phyloP scores from a whole-genome alignment of 2,113 vertebrate species.

The Rafetus swinhoei region DNA sequence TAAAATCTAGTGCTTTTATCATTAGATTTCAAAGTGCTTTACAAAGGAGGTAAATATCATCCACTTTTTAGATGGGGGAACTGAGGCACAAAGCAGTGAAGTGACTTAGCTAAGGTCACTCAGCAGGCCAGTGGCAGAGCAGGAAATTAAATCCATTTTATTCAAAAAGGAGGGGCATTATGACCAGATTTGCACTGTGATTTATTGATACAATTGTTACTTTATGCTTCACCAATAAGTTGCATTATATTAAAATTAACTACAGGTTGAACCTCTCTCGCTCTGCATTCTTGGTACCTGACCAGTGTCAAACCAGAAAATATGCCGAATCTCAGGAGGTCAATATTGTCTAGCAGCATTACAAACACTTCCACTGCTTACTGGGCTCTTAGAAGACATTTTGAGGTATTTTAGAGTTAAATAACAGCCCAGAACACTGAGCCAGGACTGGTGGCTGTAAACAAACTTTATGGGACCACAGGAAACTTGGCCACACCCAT shows the following conservation, averaged over 20 bases:
- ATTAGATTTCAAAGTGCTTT: constrained; percentile 57
- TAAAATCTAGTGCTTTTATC: constrained; percentile 49
- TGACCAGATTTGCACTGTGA: not conserved
- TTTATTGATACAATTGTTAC: not conserved
- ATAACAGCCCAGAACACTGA: too few species aligned
- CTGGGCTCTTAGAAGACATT: too few species aligned
- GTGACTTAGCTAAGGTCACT: not conserved
- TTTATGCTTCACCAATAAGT: not conserved
- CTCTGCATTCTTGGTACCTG: too few species aligned
- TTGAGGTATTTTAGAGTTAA: too few species aligned
- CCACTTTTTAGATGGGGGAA: not conserved
- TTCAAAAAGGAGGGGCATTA: not conserved
- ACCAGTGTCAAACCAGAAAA: too few species aligned
- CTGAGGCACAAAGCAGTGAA: not conserved
- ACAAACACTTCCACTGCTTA: too few species aligned
- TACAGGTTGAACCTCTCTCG: not conserved
- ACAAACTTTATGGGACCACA: too few species aligned
- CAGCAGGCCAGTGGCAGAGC: not conserved
- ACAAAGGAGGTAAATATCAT: constrained; percentile 29
- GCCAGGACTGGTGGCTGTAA: too few species aligned
- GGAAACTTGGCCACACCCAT: too few species aligned
- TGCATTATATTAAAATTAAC: not conserved
- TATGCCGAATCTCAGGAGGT: too few species aligned
- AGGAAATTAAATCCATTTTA: not conserved
- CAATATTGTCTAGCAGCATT: too few species aligned